Percentiles rank a stretch among this genome's conserved stretches.
These are phyloP conservation scores for Phoxinus phoxinus DNA, from an alignment of 2,113 vertebrate species.

Conservation along the genomic window DNA sequence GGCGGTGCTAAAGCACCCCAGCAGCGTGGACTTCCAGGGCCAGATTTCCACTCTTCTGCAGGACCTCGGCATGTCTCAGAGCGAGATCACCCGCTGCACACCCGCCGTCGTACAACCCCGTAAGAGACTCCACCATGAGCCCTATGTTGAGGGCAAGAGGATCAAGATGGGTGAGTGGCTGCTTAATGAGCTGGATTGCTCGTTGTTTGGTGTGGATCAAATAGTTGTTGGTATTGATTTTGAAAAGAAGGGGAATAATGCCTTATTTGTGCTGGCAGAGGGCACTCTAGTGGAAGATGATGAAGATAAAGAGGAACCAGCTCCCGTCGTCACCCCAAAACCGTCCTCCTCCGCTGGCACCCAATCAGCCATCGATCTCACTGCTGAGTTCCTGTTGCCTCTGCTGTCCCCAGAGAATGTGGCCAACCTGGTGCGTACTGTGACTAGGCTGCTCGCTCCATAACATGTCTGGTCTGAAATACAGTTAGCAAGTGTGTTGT, in stretches of 20 bases:
- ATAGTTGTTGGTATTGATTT: background rate
- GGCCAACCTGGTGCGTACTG: slow-evolving; percentile 84
- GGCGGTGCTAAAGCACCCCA: slow-evolving; percentile 86
- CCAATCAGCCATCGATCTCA: slow-evolving; percentile 90
- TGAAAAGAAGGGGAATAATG: background rate
- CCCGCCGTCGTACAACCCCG: slow-evolving; percentile 81
- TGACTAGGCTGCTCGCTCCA: no score
- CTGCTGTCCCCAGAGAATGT: slow-evolving; percentile 88
- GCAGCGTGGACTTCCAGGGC: slow-evolving; percentile 88
- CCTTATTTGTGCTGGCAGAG: slow-evolving; percentile 69
- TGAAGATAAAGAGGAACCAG: slow-evolving; percentile 90
- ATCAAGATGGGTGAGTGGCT: slow-evolving; percentile 86
- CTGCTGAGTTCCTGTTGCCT: slow-evolving; percentile 87
- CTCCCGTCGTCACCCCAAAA: slow-evolving; percentile 69
- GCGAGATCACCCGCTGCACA: slow-evolving; percentile 85
- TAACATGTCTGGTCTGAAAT: background rate
- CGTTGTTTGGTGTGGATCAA: background rate
- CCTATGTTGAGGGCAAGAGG: slow-evolving; percentile 85
- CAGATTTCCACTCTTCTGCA: slow-evolving; percentile 92
- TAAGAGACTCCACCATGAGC: slow-evolving; percentile 84
- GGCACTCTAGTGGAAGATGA: slow-evolving; percentile 86
- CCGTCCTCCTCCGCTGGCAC: slow-evolving; percentile 68
- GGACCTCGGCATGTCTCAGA: slow-evolving; percentile 90
- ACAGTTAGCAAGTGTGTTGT: background rate
- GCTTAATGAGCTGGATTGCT: background rate